Percentiles rank a stretch among this genome's conserved stretches.
Evolutionary conservation across 37 sponge, comb jelly and placozoan genomes (phyloP).

Genomic region (Ianthella basta): DNA sequence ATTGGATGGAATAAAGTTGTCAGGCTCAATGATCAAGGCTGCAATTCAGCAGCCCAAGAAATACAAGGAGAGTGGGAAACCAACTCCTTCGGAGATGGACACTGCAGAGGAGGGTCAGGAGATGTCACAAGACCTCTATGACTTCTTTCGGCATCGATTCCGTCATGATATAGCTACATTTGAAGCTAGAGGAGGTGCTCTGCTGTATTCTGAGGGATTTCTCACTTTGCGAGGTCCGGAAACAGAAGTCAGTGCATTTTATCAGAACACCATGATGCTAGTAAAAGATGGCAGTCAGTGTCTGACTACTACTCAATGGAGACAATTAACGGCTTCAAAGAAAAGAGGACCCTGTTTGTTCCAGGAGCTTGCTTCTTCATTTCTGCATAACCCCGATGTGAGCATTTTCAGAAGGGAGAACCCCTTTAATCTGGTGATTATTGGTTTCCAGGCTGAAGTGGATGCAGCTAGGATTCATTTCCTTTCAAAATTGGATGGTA

Average conservation of each 20-base stretch:
- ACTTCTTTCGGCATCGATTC: neutral
- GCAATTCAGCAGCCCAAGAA: too few species aligned
- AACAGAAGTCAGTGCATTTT: neutral
- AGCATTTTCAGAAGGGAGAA: constrained; percentile 5
- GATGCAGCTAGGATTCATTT: constrained; percentile 33
- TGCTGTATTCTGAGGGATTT: neutral
- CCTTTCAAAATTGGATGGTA: constrained; percentile 25
- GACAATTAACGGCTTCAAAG: constrained; percentile 33
- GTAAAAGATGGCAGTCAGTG: neutral
- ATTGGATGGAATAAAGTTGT: neutral
- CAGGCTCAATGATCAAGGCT: neutral
- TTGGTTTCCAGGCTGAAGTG: constrained; percentile 48
- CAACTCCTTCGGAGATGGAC: too few species aligned
- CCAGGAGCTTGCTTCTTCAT: constrained; percentile 41
- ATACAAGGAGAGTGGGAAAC: too few species aligned
- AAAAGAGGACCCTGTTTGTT: constrained; percentile 21
- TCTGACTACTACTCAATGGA: constrained; percentile 48
- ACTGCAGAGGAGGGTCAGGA: neutral
- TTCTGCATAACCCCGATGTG: constrained; percentile 56
- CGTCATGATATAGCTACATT: neutral
- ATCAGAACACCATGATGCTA: neutral
- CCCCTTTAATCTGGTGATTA: constrained; percentile 1
- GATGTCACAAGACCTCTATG: neutral
- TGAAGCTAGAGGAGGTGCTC: neutral
- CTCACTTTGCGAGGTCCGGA: neutral